Percentiles rank a stretch among this genome's conserved stretches.
Conservation (phyloP, 2,888 invertebrate genomes). For the Orthosia incerta region DNA sequence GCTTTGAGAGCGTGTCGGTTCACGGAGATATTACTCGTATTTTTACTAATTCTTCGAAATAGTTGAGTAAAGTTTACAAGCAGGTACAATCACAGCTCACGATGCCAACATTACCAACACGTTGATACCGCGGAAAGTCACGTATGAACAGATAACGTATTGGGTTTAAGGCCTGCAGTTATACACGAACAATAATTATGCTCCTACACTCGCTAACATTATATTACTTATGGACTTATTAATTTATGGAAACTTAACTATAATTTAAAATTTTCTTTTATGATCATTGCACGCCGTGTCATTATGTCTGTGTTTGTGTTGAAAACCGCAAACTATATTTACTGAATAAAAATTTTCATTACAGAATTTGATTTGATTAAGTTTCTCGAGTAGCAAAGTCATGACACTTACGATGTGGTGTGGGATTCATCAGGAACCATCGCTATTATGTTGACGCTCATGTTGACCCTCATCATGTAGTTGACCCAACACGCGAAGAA, state of each 20-base stretch:
- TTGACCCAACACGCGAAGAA: slow-evolving; percentile 94
- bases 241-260: slow-evolving; percentile 8
- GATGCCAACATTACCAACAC: slow-evolving; percentile 23
- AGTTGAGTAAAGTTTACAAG: slow-evolving; percentile 35
- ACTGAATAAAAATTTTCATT: neutral
- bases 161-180: slow-evolving; percentile 49
- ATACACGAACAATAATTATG: slow-evolving; percentile 18
- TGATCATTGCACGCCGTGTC: neutral
- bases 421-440: slow-evolving; percentile 91
- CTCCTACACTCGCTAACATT: slow-evolving; percentile 12
- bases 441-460: slow-evolving; percentile 94
- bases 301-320: slow-evolving; percentile 9
- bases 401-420: slow-evolving; percentile 81
- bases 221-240: neutral
- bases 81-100: slow-evolving; percentile 40
- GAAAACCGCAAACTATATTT: neutral
- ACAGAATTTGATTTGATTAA: neutral
- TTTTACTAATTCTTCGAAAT: neutral
- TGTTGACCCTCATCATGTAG: slow-evolving; percentile 94
- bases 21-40: slow-evolving; percentile 12
- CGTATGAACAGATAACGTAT: slow-evolving; percentile 60
- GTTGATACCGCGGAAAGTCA: slow-evolving; percentile 52
- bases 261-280: slow-evolving; percentile 12
- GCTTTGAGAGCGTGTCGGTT: neutral
- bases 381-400: neutral